phyloP scores from a whole-genome alignment of 2,113 vertebrate genomes.

The Tonatia bakeri region DNA sequence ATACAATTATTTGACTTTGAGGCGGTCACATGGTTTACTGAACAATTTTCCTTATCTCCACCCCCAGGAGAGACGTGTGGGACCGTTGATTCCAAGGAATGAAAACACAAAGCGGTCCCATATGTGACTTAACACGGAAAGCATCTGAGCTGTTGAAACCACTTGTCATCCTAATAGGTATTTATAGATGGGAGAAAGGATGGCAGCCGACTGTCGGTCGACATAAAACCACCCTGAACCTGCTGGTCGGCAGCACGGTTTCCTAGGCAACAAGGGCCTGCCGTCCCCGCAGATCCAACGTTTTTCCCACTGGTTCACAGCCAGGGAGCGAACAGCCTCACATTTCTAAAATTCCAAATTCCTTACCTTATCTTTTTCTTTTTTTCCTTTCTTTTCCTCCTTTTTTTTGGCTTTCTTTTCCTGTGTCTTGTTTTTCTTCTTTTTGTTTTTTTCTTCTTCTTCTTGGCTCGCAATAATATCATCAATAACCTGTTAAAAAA shows the following conservation, averaged over 20 bases:
- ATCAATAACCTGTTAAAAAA: slow-evolving; percentile 81
- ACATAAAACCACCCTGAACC: fast-evolving
- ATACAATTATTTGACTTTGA: neutral
- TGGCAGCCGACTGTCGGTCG: neutral
- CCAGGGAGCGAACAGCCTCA: too few relatives aligned
- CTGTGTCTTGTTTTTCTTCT: slow-evolving; percentile 76
- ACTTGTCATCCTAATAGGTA: neutral
- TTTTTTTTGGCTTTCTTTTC: slow-evolving; percentile 68
- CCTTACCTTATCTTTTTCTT: slow-evolving; percentile 69
- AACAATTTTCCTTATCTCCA: neutral
- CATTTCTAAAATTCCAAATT: neutral
- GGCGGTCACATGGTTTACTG: neutral
- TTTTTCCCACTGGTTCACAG: neutral
- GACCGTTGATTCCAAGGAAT: neutral
- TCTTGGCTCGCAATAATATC: slow-evolving; percentile 85
- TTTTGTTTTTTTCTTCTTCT: slow-evolving; percentile 80
- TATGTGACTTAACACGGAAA: neutral
- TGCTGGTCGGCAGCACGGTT: fast-evolving
- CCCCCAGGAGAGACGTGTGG: neutral
- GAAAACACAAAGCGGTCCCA: neutral
- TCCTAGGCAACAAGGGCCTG: neutral
- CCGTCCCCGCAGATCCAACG: fast-evolving
- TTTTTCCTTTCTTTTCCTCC: neutral
- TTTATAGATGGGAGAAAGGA: neutral
- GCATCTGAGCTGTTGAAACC: neutral